phyloP scores from a whole-genome alignment of 2,113 vertebrate species.

The Pluvianellus socialis region DNA sequence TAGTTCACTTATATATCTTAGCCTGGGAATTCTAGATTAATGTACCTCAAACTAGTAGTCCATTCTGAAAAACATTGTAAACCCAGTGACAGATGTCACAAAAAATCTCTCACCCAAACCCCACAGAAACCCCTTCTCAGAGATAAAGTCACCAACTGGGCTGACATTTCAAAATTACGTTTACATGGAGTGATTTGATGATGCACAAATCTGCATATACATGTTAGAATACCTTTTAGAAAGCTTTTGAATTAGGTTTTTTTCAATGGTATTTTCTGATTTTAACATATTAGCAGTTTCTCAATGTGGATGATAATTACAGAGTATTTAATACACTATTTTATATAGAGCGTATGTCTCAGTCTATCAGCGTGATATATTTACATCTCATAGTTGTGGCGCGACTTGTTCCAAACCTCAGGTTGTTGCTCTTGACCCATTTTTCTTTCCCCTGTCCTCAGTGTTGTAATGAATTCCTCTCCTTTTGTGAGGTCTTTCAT shows the following conservation, averaged over 20 bases:
- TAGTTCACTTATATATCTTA: background rate
- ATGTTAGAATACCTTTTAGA: background rate
- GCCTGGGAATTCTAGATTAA: background rate
- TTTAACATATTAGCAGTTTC: background rate
- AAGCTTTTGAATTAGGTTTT: background rate
- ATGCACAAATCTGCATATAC: background rate
- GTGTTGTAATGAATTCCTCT: background rate
- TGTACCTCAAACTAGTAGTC: background rate
- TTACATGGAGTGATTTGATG: background rate
- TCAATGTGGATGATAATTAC: background rate
- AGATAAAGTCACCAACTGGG: background rate
- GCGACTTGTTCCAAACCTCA: background rate
- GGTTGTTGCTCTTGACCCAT: background rate
- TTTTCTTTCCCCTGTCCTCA: background rate
- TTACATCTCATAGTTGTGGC: background rate
- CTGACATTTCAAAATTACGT: background rate
- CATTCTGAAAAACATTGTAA: background rate
- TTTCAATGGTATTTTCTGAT: background rate
- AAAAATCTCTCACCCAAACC: background rate
- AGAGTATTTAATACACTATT: background rate
- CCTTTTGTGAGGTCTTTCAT: background rate
- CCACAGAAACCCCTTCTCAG: background rate
- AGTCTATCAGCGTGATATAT: fast-evolving
- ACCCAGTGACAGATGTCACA: background rate
- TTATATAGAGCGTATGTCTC: background rate